Base-by-base conservation (phyloP, 1,140 invertebrate genomes). In the Chlorops oryzae region DNA sequence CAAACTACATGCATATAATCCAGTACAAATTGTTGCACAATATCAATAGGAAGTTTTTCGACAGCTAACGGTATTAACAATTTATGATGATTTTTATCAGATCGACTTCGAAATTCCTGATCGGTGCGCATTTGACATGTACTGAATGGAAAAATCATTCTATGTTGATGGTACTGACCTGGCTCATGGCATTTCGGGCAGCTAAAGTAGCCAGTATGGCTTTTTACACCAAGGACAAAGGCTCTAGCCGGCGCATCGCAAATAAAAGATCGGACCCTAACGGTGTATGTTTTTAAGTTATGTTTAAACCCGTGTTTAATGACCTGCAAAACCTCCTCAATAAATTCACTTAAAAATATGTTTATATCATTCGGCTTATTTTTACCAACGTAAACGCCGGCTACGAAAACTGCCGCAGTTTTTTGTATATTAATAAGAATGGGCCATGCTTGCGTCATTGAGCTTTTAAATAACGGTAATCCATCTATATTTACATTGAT, bases 401-500 rank as follows among this genome's bases (percentile, higher is more conserved):
- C 39, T 27, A 32, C 27, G 24, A 39, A 13, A 3, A 48, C 47
- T 3, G 2, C 17, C n/a, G 25, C 27, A 22, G 47, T 28, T 9
- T 27, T 27, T 12, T 21, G 18, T 28, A 50, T 18, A 22, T 22
- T 50, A 20, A 41, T 20, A 9, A 42, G 21, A 21, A 35, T 37
- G 15, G 48, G 48, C 48, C 5, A 42, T 0, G 27, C 47, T 48
- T 48, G 37, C 4, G 21, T 10, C 23, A 27, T 5, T 4, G 47
- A 48, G 40, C 47, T 48, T 40, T 48, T 48, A n/a, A 38, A 22
- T 17, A 48, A 6, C 3, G 47, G 24, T 17, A 40, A 18, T 13
- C 47, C 47, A 15, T 48, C 47, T 40, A 48, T 12, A 40, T 48
- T 48, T 17, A 48, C 21, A 39, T 48, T 40, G 18, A 48, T 27